These are phyloP conservation scores for Drosophila malerkotliana DNA, from an alignment of 1,140 invertebrate species.

Conservation along the genomic window DNA sequence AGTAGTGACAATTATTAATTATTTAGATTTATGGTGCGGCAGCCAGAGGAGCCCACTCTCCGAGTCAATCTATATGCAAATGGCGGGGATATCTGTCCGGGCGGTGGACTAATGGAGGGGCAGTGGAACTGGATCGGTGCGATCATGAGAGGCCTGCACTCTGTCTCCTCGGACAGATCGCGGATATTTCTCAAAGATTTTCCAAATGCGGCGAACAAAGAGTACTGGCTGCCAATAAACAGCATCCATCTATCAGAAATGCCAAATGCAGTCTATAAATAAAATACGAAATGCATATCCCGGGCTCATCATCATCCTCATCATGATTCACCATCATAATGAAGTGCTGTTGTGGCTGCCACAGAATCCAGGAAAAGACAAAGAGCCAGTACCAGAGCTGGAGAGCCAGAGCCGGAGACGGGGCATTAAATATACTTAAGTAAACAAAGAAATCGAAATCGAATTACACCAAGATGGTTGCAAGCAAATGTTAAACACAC, in stretches of 20 bases:
- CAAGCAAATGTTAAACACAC: constrained; percentile 72
- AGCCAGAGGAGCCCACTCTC: background rate
- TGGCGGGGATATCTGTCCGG: constrained; percentile 13
- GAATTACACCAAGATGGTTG: constrained; percentile 46
- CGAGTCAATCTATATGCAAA: constrained; percentile 69
- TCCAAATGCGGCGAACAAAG: constrained; percentile 59
- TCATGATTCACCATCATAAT: constrained; percentile 51
- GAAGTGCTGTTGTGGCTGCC: constrained; percentile 19
- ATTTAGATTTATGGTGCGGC: constrained; percentile 66
- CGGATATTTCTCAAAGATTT: constrained; percentile 24
- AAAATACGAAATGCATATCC: constrained; percentile 36
- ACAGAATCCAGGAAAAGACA: background rate
- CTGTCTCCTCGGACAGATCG: constrained; percentile 32
- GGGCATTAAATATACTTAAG: constrained; percentile 49
- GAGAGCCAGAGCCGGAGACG: constrained; percentile 13
- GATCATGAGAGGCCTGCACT: constrained; percentile 30
- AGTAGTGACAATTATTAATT: constrained; percentile 67
- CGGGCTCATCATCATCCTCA: constrained; percentile 17
- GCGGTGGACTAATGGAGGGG: constrained; percentile 1
- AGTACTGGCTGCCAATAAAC: constrained; percentile 39
- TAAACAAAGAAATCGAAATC: constrained; percentile 51
- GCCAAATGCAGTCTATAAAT: constrained; percentile 69
- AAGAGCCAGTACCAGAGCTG: background rate
- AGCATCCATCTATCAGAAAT: constrained; percentile 52
- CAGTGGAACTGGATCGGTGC: constrained; percentile 9